A percentile compares a stretch with the other conserved stretches of the same genome.
phyloP scores from a whole-genome alignment of 2,888 invertebrate genomes.

The Lycia hirtaria region DNA sequence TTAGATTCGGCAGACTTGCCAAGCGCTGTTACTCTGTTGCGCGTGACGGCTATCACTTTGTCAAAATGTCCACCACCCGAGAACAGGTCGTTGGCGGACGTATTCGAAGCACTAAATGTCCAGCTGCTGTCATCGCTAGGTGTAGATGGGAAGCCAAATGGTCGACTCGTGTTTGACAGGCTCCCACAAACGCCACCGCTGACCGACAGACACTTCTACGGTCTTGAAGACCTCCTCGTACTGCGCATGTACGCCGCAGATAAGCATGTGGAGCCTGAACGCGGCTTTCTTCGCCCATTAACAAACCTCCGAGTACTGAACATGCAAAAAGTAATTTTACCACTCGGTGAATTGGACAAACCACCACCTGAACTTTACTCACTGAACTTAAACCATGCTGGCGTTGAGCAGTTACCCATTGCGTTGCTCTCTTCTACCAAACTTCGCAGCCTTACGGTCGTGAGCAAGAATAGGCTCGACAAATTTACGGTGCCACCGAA shows the following conservation, averaged over 20 bases:
- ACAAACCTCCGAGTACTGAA: constrained; percentile 14
- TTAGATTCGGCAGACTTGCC: constrained; percentile 8
- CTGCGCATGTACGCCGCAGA: constrained; percentile 14
- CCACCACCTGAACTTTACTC: constrained; percentile 82
- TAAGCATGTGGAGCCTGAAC: background rate
- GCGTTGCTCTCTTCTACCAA: constrained; percentile 17
- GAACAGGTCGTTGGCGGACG: constrained; percentile 14
- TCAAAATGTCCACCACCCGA: constrained; percentile 19
- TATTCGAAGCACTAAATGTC: constrained; percentile 30
- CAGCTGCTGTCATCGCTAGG: background rate
- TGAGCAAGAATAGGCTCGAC: constrained; percentile 9
- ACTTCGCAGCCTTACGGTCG: constrained; percentile 23
- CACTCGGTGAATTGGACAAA: constrained; percentile 85
- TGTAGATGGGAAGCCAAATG: constrained; percentile 4
- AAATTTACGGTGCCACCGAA: constrained; percentile 16
- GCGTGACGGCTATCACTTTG: constrained; percentile 12
- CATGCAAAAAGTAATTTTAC: constrained; percentile 4
- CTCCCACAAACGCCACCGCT: constrained; percentile 26
- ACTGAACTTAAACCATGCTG: constrained; percentile 15
- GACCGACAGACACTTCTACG: constrained; percentile 16
- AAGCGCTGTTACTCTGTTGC: background rate
- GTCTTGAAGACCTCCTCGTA: constrained; percentile 11
- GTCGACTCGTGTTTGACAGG: background rate
- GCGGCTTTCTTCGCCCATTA: constrained; percentile 22
- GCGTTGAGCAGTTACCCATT: constrained; percentile 4